Evolutionary conservation across 2,113 vertebrate species (phyloP).

Genomic region (Bubo blakistoni): DNA sequence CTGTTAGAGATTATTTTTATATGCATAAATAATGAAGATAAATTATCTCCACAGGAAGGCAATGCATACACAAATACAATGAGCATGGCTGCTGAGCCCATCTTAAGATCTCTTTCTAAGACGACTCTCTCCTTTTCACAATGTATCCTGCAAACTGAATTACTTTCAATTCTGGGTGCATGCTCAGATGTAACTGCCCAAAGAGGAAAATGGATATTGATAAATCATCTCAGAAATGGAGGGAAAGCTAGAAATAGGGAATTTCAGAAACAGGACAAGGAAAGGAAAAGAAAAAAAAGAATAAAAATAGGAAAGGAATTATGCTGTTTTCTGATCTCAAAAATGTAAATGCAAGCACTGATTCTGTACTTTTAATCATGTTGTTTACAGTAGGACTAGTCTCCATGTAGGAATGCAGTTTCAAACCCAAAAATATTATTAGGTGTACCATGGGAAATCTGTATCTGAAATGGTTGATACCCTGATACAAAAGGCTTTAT

Average conservation of each 20-base stretch:
- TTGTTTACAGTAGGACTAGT: neutral
- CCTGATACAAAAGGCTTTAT: neutral
- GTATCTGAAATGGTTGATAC: neutral
- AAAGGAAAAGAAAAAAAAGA: neutral
- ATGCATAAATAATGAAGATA: neutral
- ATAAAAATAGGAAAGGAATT: neutral
- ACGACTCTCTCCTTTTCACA: neutral
- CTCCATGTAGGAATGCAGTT: neutral
- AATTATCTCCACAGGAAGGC: neutral
- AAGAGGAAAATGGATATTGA: neutral
- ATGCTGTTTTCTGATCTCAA: neutral
- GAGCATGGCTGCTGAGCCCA: neutral
- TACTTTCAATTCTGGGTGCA: neutral
- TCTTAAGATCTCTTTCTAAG: neutral
- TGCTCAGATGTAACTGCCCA: neutral
- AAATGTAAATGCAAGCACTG: neutral
- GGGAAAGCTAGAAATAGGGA: neutral
- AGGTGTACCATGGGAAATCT: neutral
- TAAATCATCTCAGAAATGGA: neutral
- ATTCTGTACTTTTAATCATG: neutral
- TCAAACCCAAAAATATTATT: neutral
- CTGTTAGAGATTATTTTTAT: neutral
- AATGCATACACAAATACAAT: neutral
- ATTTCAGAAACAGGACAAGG: neutral
- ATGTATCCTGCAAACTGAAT: neutral